Base-by-base conservation (phyloP, 2,797 vertebrate genomes). In the Coregonus suidteri region DNA sequence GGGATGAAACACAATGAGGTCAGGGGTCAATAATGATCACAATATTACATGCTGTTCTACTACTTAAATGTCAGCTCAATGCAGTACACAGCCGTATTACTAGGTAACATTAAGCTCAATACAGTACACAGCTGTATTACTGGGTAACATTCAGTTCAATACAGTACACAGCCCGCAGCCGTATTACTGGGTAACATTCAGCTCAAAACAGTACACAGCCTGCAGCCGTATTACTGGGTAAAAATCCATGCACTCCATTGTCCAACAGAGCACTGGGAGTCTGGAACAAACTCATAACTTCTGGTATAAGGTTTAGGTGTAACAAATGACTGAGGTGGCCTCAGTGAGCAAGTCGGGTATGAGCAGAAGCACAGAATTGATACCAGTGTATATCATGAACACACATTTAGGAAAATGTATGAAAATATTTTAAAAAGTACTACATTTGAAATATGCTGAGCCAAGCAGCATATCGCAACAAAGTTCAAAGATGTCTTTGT, bases 1-100 rank as follows among this genome's bases (percentile, higher is more conserved):
- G 88, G 16, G 76, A 62, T 65, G 6, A 72, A 37, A 80, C 79
- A 76, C 51, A 67, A 54, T 70, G 53, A 54, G 54, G 77, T 76
- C 54, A 83, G 74, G 82, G 73, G 77, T 82, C 77, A 84, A 1
- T 4, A 1, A 0, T 16, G 30, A 76, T n/a, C 77, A 51, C n/a
- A 51, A 18, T 0, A 64, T n/a, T 59, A n/a, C 18, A 9, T 20
- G 56, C 6, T 62, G n/a, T 62, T 7, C 56, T 62, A 59, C 56
- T n/a, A 59, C 56, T 62, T 6, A 18, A 62, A 62, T 20, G n/a
- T 34, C 31, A 34, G 31, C 31, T 34, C 31, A 34, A 34, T 34
- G 3, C 31, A 34, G 0, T 34, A 34, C 31, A 34, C 1, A 34
- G 31, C 31, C 31, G 3, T 34, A 34, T 2, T 34, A 34, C 31